These are phyloP conservation scores for Callaeas wilsoni DNA, from an alignment of 2,113 vertebrate species.

Conservation along the genomic window DNA sequence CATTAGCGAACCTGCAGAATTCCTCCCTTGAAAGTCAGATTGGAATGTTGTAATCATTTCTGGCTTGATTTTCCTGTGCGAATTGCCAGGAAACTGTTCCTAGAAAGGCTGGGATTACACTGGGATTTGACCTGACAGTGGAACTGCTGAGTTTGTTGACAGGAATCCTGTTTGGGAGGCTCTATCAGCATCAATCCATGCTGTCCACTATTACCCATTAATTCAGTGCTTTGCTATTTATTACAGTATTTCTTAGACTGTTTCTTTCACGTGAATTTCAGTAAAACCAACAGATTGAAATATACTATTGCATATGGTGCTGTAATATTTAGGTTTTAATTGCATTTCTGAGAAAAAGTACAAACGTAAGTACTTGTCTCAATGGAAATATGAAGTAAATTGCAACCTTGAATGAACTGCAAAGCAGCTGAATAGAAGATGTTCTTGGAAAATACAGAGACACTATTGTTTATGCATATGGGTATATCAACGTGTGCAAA, in stretches of 20 bases:
- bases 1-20: not conserved
- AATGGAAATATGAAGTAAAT: not conserved
- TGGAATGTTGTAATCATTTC: not conserved
- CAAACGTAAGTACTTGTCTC: not conserved
- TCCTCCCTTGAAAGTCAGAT: not conserved
- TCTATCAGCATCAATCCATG: not conserved
- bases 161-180: not conserved
- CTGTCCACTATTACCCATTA: not conserved
- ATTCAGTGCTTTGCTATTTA: not conserved
- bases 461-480: not conserved
- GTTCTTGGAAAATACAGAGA: not conserved
- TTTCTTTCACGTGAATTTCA: not conserved
- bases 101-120: not conserved
- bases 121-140: not conserved
- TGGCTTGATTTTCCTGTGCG: fast-evolving
- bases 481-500: not conserved
- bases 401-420: constrained; percentile 10
- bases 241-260: not conserved
- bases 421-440: not conserved
- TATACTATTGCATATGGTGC: not conserved
- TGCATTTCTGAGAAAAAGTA: constrained; percentile 11
- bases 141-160: not conserved
- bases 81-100: not conserved
- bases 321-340: not conserved
- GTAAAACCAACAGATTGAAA: not conserved